Conservation (phyloP, 2,797 vertebrate genomes). For the Streptopelia turtur region DNA sequence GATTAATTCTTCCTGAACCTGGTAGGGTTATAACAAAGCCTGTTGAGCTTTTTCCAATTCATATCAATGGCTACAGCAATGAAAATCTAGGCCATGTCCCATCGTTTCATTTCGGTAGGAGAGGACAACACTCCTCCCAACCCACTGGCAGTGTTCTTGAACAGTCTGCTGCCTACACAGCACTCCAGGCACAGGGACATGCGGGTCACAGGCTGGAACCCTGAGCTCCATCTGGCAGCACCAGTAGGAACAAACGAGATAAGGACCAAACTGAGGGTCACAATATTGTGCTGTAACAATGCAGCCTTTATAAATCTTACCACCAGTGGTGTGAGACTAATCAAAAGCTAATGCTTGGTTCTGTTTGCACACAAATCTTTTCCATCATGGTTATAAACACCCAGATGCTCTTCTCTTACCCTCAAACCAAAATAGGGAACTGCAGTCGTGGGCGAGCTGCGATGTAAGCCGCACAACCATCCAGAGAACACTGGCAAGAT, state of each 20-base stretch:
- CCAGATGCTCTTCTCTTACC: neutral
- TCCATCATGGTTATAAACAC: neutral
- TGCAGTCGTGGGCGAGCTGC: conserved; percentile 6
- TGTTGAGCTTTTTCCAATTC: neutral
- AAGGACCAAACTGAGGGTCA: neutral
- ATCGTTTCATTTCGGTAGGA: neutral
- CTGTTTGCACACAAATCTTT: neutral
- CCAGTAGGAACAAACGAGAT: neutral
- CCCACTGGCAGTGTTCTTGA: neutral
- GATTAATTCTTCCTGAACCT: neutral
- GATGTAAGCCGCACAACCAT: neutral
- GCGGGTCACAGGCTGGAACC: neutral
- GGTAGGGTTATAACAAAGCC: neutral
- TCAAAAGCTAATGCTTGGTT: neutral
- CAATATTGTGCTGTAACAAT: neutral
- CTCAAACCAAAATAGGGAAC: neutral
- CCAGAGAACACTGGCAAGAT: neutral
- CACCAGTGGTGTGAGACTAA: neutral
- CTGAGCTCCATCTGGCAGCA: neutral
- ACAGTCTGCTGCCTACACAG: neutral
- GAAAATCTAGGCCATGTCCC: neutral
- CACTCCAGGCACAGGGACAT: neutral
- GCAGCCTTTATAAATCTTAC: neutral
- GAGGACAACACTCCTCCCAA: neutral
- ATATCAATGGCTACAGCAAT: neutral